Base-by-base conservation (phyloP, 2,888 invertebrate genomes). In the Dione juno region DNA sequence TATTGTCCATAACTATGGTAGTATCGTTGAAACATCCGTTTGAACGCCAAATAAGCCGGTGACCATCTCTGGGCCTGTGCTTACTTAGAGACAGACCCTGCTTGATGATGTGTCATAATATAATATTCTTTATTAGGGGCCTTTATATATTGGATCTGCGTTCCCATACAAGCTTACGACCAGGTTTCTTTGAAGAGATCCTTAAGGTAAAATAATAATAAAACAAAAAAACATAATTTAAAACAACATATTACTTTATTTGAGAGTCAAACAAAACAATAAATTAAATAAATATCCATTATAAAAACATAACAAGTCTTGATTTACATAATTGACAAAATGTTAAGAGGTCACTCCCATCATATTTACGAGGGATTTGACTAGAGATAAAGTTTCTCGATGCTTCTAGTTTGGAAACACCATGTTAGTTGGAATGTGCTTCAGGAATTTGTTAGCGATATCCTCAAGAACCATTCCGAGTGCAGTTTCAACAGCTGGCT, bases 401-500 rank as follows among this genome's bases (percentile, higher is more conserved):
- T 43, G 37, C 40, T 64, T 48, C 72, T 85, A 88, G 73, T 89
- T 85, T 0, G 93, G 88, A 71, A 93, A 93, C 43, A 93, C 88
- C 88, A 92, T 89, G 13, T 93, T 89, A 0, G 89, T 85, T 0
- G 93, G 93, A 9, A 93, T 80, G 66, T 89, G 86, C 69, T 89
- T 92, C 8, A 93, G 88, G 79, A 93, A 93, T 78, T 93, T 93
- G 74, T 92, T 95, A 63, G 95, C 94, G 3, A 95, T 89, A 57
- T 94, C 94, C 37, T 95, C 94, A 19, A 95, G 88, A 0, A 95
- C 92, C 84, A 94, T 94, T 0, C 94, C 89, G 0, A 95, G 84
- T 0, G 95, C 93, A 0, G 93, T 91, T 83, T 95, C 95, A 74
- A 95, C 85, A 0, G 94, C 94, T 0, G 95, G 95, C 77, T 92